These are phyloP conservation scores for Coremacera marginata DNA, from an alignment of 2,888 invertebrate species.

Conservation along the genomic window DNA sequence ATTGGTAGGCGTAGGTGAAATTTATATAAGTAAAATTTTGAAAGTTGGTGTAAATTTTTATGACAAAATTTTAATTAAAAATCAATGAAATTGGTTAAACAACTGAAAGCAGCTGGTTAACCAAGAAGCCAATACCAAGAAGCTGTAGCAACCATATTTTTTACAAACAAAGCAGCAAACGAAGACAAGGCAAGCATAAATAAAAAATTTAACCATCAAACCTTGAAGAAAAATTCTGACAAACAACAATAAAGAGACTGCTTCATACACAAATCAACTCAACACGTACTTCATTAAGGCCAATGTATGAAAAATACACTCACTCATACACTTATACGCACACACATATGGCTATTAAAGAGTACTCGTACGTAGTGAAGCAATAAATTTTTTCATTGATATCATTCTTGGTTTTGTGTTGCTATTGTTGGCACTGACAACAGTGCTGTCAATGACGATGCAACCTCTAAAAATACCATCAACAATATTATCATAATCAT, in stretches of 20 bases:
- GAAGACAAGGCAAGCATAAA: not conserved
- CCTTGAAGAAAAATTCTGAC: not conserved
- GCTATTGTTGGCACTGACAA: not conserved
- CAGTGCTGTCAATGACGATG: conserved; percentile 1
- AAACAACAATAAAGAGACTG: not conserved
- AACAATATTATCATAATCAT: conserved; percentile 21
- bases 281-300: conserved; percentile 32
- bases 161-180: not conserved
- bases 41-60: too few species aligned
- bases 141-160: not conserved
- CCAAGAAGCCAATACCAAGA: too few species aligned
- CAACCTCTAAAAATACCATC: conserved; percentile 28
- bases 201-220: not conserved
- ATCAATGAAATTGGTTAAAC: too few species aligned
- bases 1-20: too few species aligned
- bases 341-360: not conserved
- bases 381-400: not conserved
- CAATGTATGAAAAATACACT: not conserved
- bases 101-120: too few species aligned
- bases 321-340: not conserved
- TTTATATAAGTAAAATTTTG: too few species aligned
- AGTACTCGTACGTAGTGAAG: not conserved
- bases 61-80: too few species aligned
- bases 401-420: not conserved
- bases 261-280: conserved; percentile 15